Evolutionary conservation across 2,888 invertebrate species (phyloP), one percentile per base, ranked within the genome.

Genomic region (Melipona bicolor): DNA sequence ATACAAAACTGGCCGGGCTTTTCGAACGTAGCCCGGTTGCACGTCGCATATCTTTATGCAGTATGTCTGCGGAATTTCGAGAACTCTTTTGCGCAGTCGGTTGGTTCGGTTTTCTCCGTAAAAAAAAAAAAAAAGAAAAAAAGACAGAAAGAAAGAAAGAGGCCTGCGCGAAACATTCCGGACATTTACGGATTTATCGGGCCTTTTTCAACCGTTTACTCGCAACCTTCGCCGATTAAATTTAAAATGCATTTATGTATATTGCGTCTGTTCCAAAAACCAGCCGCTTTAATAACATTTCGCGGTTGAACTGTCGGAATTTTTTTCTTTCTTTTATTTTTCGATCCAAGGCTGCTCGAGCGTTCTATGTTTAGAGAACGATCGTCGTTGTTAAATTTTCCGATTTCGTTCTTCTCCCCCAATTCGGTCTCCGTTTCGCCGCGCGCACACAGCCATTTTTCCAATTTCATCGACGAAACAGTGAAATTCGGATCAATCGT

Each of bases 31-130:
- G 70, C 54, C 62, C 77, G 65, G 73, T 81, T 75, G 81, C 81
- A 77, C 74, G 70, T 67, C 64, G 84, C 82, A 69, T 83, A 84
- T 79, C 67, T 88, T 84, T 84, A 82, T 81, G 74, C 82, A 59
- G 79, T 73, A 71, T 77, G 84, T 86, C 77, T 83, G 84, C 81
- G 80, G 88, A 88, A 88, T 88, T 88, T 88, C 86, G 88, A 86
- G 84, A 87, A 85, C 79, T 82, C 71, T 85, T 79, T 76, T 85
- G 77, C 86, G 83, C 77, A 85, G 84, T 85, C 71, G 15, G n/a
- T 68, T 43, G 71, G 65, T 61, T 75, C 70, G 13, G n/a, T 84
- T 52, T 75, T 64, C 71, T 65, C 56, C 73, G 83, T 79, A 74
- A 81, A 79, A 6, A 6, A 36, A 36, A 36, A 36, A 36, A 43